A percentile compares a stretch with the other conserved stretches of the same genome.
Conservation (phyloP, 2,797 vertebrate species). For the Gobio occitaniae region DNA sequence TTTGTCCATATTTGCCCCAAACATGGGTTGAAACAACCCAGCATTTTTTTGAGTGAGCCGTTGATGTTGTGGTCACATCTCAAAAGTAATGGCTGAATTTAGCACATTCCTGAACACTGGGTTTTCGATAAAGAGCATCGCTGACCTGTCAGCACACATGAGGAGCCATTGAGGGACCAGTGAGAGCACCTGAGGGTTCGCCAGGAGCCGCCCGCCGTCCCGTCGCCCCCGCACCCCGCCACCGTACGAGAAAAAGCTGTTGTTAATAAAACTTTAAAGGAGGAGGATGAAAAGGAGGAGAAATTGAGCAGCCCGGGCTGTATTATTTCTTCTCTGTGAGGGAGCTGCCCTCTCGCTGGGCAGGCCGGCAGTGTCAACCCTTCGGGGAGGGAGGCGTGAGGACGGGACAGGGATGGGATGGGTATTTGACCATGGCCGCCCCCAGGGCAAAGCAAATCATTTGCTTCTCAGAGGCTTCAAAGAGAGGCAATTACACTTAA, state of each 20-base stretch:
- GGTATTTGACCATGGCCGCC: constrained; percentile 82
- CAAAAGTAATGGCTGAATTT: not conserved
- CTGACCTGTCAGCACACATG: constrained; percentile 78
- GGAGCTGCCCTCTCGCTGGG: constrained; percentile 82
- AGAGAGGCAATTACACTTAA: constrained; percentile 88
- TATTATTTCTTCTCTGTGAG: constrained; percentile 87
- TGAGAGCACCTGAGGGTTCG: constrained; percentile 68
- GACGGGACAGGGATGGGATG: constrained; percentile 59
- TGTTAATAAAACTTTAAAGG: constrained; percentile 88
- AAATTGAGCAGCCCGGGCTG: constrained; percentile 82
- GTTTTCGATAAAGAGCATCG: constrained; percentile 72
- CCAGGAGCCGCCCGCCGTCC: constrained; percentile 64
- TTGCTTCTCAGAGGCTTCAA: constrained; percentile 89
- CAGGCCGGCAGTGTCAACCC: constrained; percentile 78
- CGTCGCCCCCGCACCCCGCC: constrained; percentile 59
- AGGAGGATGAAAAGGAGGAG: constrained; percentile 84
- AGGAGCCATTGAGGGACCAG: constrained; percentile 57
- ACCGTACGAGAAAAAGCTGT: constrained; percentile 81
- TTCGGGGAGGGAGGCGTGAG: constrained; percentile 50
- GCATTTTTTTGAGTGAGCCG: too few relatives aligned
- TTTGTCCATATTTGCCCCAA: too few relatives aligned
- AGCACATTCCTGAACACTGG: constrained; percentile 24
- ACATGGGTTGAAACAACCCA: too few relatives aligned
- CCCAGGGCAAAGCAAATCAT: constrained; percentile 85
- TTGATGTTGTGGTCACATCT: not conserved